These are phyloP conservation scores for Sthenelais limicola DNA, from an alignment of 2,888 invertebrate species.

Conservation along the genomic window DNA sequence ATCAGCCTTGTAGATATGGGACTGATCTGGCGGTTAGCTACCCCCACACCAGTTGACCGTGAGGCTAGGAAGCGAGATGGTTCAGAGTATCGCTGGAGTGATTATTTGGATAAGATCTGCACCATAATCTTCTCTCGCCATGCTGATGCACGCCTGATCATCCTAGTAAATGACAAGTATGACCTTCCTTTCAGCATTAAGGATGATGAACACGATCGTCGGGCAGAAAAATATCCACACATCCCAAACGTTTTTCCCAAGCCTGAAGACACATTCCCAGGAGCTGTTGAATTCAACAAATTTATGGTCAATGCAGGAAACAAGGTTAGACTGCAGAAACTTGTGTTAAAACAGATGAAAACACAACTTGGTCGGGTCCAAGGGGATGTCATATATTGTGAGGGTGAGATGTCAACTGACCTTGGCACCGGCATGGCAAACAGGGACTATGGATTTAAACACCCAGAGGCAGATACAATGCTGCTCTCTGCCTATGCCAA, in stretches of 20 bases:
- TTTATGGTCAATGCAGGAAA: background rate
- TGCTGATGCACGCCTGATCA: background rate
- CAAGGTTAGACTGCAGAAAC: slow-evolving; percentile 3
- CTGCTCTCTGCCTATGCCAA: slow-evolving; percentile 11
- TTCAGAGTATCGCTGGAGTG: slow-evolving; percentile 14
- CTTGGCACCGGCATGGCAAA: background rate
- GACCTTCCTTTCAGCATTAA: too few relatives aligned
- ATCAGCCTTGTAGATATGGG: too few relatives aligned
- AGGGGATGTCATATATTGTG: too few relatives aligned
- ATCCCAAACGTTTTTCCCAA: too few relatives aligned
- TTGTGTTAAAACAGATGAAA: background rate
- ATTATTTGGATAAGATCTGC: slow-evolving; percentile 4
- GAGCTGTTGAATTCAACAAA: slow-evolving; percentile 4
- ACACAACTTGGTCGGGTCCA: too few relatives aligned
- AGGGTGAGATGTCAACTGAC: background rate
- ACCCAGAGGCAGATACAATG: slow-evolving; percentile 17
- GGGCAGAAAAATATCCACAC: slow-evolving; percentile 2
- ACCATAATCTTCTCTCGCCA: background rate
- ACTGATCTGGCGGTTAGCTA: too few relatives aligned
- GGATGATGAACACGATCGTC: background rate
- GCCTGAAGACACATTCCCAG: slow-evolving; percentile 1
- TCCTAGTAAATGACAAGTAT: slow-evolving; percentile 10
- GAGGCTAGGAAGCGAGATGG: slow-evolving; percentile 20
- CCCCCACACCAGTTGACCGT: background rate
- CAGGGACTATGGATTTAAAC: slow-evolving; percentile 10